Evolutionary conservation across 2,888 invertebrate genomes (phyloP), one percentile per base, ranked within the genome.

Genomic region (Exephanes ischioxanthus): DNA sequence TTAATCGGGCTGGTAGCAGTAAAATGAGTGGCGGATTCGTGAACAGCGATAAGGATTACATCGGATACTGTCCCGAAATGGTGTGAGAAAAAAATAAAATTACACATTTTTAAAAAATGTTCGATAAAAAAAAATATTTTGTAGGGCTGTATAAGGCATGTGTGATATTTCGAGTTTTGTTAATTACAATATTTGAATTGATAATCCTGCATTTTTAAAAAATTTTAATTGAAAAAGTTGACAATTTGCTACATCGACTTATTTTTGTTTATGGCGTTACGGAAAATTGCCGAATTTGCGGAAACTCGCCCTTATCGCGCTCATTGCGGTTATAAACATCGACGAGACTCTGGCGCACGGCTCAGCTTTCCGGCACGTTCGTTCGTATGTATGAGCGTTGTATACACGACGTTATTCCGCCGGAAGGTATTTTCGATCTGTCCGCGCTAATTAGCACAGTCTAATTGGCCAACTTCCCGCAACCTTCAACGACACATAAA

Each of bases 391-490:
- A 67, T 41, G 30, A 45, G 26, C 3, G 4, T 61, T 72, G 66
- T 80, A 72, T 37, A 58, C 58, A 9, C 11, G 30, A 30, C 7
- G 33, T 26, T 70, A 48, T 22, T 51, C 45, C 33, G 30, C 51
- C 70, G 48, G 48, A n/a, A 26, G 70, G 30, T 71, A 53, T 71
- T 53, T 41, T 45, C 61, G n/a, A 66, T 63, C 51, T 41, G 53
- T 48, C 45, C 4, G 61, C n/a, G 51, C 53, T 70, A 81, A 81
- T 81, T 76, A 81, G 81, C 7, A 33, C n/a, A 53, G 63, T 61
- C 26, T 75, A 76, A 81, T 76, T 81, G 76, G 51, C 58, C 14
- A 81, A 70, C 81, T 76, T 81, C 63, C 61, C 63, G 76, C 70
- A 61, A 30, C 41, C 61, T 63, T 30, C 1, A 33, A 16, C 30